Evolutionary conservation across 2,888 invertebrate species (phyloP), one percentile per base, ranked within the genome.

Genomic region (Lithodes maja): DNA sequence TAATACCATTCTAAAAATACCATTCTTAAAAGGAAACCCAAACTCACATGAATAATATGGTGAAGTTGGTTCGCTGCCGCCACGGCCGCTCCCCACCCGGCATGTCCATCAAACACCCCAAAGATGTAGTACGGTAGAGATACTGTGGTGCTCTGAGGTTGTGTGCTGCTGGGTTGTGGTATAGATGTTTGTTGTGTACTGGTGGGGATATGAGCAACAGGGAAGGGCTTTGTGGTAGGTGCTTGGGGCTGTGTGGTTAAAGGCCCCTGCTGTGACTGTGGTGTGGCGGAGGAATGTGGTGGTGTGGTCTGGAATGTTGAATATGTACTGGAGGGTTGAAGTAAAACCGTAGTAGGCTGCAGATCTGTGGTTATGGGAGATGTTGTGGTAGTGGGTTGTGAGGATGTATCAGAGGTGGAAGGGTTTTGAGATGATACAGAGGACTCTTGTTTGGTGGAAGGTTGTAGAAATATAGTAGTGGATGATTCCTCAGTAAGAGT

Each of bases 61-160:
- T 97, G 97, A 68, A 97, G 95, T 92, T 96, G 96, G 93, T 96
- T 95, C 50, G 96, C 95, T 75, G 97, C 96, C 91, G 96, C 96
- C 50, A 97, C 94, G 1, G 97, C 96, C 74, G 97, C 97, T 78
- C 96, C 96, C 92, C 96, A 95, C 1, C 97, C 97, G 52, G 97
- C 97, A 94, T 97, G 97, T 0, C 97, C 97, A 94, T 97, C 97
- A 94, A 97, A 97, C 92, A 97, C 95, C 33, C 96, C 97, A 94
- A 96, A 97, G 93, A 97, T 96, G 61, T 95, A 95, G 92, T 96
- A 96, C 1, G 96, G 96, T 92, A 97, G 93, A 69, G 93, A 93
- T 49, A 89, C 71, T 15, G 71, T 69, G 3, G 80, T 17, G 15
- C 68, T 77, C 9, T 54, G 75, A 68, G 78, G 78, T 33, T 54